Base-by-base conservation (phyloP, 2,113 vertebrate species). In the Hoplias malabaricus region DNA sequence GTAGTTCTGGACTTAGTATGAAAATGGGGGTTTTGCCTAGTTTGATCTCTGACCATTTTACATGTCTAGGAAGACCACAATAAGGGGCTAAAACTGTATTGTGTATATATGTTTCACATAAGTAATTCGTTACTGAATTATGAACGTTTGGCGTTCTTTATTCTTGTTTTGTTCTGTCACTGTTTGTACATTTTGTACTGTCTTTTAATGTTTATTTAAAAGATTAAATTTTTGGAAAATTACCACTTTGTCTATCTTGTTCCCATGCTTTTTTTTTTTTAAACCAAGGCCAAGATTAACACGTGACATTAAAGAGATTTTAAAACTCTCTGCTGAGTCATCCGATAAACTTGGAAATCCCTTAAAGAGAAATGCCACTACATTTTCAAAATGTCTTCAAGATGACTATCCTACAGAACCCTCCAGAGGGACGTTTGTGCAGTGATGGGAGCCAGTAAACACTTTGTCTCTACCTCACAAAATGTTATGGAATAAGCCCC, bases 141-240 rank as follows among this genome's bases (percentile, higher is more conserved):
- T 48, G 56, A 54, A 31, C 3, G 25, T 31, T 33, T 21, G 27
- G 50, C 38, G 2, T 23, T 7, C 29, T 61, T 70, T 14, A 59
- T 77, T 57, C 7, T 8, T 71, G 73, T 34, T 42, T 82, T 81
- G 50, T 78, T 46, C 57, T 14, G 9, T 54, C 25, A 72, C 25
- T 66, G 75, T 82, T 87, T 89, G 79, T 86, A 87, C n/a, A 83
- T 80, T 84, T 86, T 88, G 83, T 88, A 69, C 42, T 81, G 77
- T 73, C 62, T 87, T 87, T 79, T 84, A 84, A 80, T 82, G 75
- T 84, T 81, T 87, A 83, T 89, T 85, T 81, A 79, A 88, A 82
- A 68, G 73, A 84, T 82, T 69, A 80, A 85, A 90, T 79, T 50
- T n/a, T 72, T 83, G 40, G 79, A 69, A 67, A 11, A 66, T 62